These are phyloP conservation scores for Carassius auratus DNA, from an alignment of 2,113 vertebrate genomes.

Conservation along the genomic window DNA sequence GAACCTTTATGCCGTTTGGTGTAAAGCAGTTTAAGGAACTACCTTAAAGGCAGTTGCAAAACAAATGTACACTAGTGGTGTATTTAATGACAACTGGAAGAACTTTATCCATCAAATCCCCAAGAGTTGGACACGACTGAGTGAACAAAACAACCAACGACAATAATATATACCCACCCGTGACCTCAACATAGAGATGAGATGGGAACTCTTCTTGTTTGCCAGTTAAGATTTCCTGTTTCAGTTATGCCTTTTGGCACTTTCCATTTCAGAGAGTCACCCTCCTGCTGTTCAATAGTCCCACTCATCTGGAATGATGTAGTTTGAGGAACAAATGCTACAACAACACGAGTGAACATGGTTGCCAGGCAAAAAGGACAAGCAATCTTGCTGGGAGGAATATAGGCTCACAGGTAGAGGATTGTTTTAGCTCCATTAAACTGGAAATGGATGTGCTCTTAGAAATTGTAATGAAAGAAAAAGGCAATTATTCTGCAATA, in stretches of 20 bases:
- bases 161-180: background rate
- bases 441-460: constrained; percentile 39
- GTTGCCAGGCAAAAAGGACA: constrained; percentile 33
- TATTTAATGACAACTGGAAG: background rate
- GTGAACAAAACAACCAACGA: background rate
- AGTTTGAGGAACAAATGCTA: constrained; percentile 30
- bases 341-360: constrained; percentile 6
- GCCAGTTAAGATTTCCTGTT: constrained; percentile 26
- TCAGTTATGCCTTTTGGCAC: constrained; percentile 20
- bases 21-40: background rate
- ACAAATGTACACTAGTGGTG: background rate
- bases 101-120: background rate
- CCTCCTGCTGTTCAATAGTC: constrained; percentile 22
- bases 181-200: background rate
- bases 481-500: constrained; percentile 34
- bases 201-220: background rate
- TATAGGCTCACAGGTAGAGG: constrained; percentile 36
- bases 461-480: constrained; percentile 34
- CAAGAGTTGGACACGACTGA: background rate
- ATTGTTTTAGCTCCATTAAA: constrained; percentile 46
- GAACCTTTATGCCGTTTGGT: background rate
- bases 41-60: background rate
- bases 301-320: constrained; percentile 35
- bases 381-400: constrained; percentile 21
- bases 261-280: constrained; percentile 28